Percentiles rank a stretch among this genome's conserved stretches.
Conservation (phyloP, 2,888 invertebrate species). For the Mayetiola destructor region DNA sequence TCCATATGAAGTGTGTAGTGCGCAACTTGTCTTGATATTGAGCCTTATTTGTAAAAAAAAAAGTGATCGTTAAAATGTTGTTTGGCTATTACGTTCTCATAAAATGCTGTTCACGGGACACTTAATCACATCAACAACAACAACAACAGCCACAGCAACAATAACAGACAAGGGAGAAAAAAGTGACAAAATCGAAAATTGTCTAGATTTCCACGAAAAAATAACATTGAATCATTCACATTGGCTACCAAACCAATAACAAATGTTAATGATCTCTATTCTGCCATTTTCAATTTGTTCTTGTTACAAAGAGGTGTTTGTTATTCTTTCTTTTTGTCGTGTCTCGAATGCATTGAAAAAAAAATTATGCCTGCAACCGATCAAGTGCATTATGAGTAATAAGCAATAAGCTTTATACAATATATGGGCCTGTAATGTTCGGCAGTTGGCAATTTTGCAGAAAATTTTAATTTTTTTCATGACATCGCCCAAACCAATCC, state of each 20-base stretch:
- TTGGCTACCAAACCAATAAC: not conserved
- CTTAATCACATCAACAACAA: slow-evolving; percentile 12
- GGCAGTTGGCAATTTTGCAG: too few species aligned
- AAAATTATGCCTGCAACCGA: slow-evolving; percentile 1
- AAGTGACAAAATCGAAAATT: too few species aligned
- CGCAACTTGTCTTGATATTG: too few species aligned
- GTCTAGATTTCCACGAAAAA: too few species aligned
- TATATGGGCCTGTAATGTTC: too few species aligned
- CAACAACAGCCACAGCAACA: too few species aligned
- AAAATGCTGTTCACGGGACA: slow-evolving; percentile 6
- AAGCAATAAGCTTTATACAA: too few species aligned
- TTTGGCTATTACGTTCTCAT: slow-evolving; percentile 11
- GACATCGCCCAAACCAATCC: too few species aligned
- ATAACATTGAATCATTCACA: too few species aligned
- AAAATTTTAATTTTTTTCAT: too few species aligned
- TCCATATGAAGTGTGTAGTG: not conserved
- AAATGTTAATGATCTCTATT: not conserved
- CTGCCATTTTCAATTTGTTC: not conserved
- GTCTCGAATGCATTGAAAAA: not conserved
- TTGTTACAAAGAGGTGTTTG: not conserved
- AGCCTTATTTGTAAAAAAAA: not conserved
- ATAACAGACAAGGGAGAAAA: too few species aligned
- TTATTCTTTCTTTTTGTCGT: not conserved
- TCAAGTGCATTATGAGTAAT: slow-evolving; percentile 8
- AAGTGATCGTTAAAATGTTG: too few species aligned